These are phyloP conservation scores for Ellobius talpinus DNA, from an alignment of 2,113 vertebrate genomes.

Conservation along the genomic window DNA sequence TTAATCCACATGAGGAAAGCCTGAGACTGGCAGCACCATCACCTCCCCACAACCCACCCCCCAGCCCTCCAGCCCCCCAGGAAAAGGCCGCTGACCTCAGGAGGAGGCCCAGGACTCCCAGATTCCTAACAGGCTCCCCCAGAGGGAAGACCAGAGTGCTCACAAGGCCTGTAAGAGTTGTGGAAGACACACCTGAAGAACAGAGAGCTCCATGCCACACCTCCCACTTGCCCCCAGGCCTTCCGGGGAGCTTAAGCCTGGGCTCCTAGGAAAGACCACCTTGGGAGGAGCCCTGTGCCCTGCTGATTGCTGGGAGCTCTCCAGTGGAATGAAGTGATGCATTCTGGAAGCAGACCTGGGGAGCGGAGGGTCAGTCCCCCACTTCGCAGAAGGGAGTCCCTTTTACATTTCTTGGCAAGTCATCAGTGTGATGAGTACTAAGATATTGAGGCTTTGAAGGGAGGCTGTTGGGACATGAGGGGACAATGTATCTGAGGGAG, in stretches of 20 bases:
- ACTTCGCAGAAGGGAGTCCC: not conserved
- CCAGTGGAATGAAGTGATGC: not conserved
- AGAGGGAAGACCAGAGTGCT: not conserved
- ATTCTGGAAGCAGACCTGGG: not conserved
- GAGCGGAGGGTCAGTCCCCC: not conserved
- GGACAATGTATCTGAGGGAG: not conserved
- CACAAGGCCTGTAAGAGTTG: not conserved
- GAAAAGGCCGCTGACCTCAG: not conserved
- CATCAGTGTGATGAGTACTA: too few relatives aligned
- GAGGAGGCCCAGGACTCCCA: not conserved
- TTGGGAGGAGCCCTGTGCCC: not conserved
- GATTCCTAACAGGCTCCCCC: not conserved
- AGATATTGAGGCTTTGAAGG: not conserved
- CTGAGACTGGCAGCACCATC: not conserved
- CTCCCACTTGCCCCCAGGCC: not conserved
- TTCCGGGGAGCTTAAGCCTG: not conserved
- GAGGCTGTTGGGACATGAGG: accelerated
- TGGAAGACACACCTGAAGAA: not conserved
- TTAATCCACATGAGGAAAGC: not conserved
- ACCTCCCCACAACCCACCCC: not conserved
- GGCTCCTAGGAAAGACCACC: not conserved
- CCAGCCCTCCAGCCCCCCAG: not conserved
- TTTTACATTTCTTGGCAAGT: not conserved
- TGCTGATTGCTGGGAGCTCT: not conserved
- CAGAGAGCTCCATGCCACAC: accelerated